These are phyloP conservation scores for Chitala chitala DNA, from an alignment of 2,113 vertebrate genomes.

Conservation along the genomic window DNA sequence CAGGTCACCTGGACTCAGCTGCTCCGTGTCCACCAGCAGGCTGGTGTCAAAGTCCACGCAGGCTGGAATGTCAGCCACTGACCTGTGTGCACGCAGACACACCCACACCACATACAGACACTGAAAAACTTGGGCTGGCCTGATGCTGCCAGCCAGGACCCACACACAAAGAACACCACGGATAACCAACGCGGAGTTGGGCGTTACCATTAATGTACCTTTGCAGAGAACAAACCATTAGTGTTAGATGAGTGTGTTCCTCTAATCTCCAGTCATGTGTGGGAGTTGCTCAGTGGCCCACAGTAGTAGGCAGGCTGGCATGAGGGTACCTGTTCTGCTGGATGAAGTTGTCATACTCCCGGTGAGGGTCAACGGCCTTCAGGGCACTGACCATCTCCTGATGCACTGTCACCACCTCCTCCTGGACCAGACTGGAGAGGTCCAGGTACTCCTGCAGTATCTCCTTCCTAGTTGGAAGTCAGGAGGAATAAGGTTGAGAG, in stretches of 20 bases:
- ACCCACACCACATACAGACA: background rate
- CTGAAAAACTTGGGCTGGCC: too few species aligned
- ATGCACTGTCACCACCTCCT: constrained; percentile 75
- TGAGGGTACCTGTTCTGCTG: constrained; percentile 73
- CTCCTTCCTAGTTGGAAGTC: constrained; percentile 66
- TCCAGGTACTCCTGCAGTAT: constrained; percentile 83
- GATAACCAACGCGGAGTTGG: too few species aligned
- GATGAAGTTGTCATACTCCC: constrained; percentile 78
- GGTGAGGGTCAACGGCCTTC: constrained; percentile 66
- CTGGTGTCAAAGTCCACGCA: constrained; percentile 75
- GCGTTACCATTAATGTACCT: too few species aligned
- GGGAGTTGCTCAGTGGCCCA: too few species aligned
- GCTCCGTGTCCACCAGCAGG: constrained; percentile 74
- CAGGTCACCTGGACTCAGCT: constrained; percentile 66
- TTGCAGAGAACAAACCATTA: too few species aligned
- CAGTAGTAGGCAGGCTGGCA: too few species aligned
- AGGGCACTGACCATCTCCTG: constrained; percentile 68
- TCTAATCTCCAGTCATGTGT: too few species aligned
- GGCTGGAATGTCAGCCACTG: constrained; percentile 58
- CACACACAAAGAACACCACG: too few species aligned
- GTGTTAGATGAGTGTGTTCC: too few species aligned
- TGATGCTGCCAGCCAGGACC: too few species aligned
- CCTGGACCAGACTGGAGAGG: constrained; percentile 80
- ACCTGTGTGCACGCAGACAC: constrained; percentile 54
- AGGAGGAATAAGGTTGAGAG: background rate